These are phyloP conservation scores for Diglossa brunneiventris DNA, from an alignment of 2,113 vertebrate species.

Conservation along the genomic window DNA sequence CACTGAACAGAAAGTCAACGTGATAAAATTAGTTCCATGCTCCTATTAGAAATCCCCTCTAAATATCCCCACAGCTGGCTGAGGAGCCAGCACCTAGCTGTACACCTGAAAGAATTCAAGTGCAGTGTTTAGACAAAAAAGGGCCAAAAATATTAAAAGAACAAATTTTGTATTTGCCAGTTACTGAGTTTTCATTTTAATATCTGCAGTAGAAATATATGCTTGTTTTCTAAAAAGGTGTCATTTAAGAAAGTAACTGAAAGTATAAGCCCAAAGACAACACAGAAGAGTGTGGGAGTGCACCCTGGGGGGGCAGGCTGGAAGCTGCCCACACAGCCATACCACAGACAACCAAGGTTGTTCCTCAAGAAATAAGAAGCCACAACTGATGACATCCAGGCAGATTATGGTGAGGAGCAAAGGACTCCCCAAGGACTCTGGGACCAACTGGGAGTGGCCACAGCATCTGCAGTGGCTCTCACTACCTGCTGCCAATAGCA, in stretches of 20 bases:
- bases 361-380: not conserved
- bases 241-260: not conserved
- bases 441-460: not conserved
- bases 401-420: not conserved
- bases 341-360: not conserved
- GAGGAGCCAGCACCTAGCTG: not conserved
- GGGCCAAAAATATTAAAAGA: not conserved
- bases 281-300: not conserved
- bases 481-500: not conserved
- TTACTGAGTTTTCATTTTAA: not conserved
- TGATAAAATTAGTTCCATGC: not conserved
- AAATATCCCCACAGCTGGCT: not conserved
- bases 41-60: not conserved
- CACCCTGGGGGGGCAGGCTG: not conserved
- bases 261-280: not conserved
- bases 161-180: not conserved
- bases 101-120: not conserved
- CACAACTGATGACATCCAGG: not conserved
- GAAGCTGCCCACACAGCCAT: not conserved
- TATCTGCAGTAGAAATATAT: not conserved
- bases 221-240: not conserved
- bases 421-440: not conserved
- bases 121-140: not conserved
- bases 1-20: not conserved
- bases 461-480: not conserved